Conservation (phyloP, 2,797 vertebrate species). For the Florisuga fusca region DNA sequence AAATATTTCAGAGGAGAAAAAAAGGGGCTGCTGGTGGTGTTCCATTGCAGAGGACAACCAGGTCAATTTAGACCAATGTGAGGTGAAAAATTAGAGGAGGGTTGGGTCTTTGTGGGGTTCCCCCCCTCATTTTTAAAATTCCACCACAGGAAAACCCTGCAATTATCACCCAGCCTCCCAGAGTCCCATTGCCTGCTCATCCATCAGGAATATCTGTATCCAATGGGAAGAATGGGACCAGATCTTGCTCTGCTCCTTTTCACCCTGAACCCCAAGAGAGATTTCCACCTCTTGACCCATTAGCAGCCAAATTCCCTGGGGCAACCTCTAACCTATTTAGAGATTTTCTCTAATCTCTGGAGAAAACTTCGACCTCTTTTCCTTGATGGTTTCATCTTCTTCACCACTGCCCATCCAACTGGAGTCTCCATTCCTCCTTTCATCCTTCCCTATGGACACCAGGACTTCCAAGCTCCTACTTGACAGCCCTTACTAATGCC, state of each 20-base stretch:
- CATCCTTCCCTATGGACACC: background rate
- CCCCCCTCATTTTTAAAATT: background rate
- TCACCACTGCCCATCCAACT: background rate
- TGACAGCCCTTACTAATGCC: background rate
- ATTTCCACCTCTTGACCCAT: background rate
- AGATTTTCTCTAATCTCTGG: background rate
- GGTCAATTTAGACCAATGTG: fast-evolving
- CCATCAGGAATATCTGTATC: background rate
- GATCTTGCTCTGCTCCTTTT: background rate
- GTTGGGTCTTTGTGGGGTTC: fast-evolving
- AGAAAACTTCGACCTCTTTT: background rate
- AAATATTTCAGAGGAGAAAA: background rate
- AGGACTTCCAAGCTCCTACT: background rate
- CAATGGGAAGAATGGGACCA: background rate
- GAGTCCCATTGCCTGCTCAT: background rate
- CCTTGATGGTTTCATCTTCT: background rate
- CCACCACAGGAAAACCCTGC: background rate
- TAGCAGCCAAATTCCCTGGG: fast-evolving
- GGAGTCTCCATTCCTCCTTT: background rate
- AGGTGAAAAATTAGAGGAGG: background rate
- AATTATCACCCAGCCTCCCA: background rate
- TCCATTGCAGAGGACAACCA: background rate
- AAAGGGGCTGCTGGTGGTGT: too few species aligned
- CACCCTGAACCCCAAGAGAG: background rate
- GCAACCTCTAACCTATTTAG: background rate